Evolutionary conservation across 2,113 vertebrate genomes (phyloP).

Genomic region (Rafetus swinhoei): DNA sequence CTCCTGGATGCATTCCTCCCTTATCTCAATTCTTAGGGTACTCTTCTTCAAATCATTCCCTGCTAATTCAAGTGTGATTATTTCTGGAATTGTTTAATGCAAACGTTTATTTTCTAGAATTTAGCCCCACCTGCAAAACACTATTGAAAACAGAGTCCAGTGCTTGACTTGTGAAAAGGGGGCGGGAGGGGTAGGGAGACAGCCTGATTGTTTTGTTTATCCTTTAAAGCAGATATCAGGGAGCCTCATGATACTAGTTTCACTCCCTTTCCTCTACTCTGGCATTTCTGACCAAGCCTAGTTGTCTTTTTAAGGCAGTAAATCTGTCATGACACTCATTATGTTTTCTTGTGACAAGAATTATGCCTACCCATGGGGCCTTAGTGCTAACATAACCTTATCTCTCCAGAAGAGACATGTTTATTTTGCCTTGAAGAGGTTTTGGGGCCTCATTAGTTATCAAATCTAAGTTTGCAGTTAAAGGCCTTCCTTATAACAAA

Average conservation of each 20-base stretch:
- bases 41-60: slow-evolving; percentile 2
- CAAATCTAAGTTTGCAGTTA: neutral
- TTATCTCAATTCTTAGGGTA: neutral
- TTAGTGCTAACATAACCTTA: neutral
- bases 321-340: neutral
- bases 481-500: neutral
- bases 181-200: neutral
- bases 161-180: neutral
- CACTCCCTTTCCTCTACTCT: neutral
- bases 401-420: neutral
- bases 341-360: neutral
- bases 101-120: neutral
- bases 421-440: neutral
- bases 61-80: neutral
- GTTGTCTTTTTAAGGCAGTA: neutral
- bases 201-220: neutral
- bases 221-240: neutral
- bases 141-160: neutral
- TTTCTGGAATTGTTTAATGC: neutral
- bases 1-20: neutral
- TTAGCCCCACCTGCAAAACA: neutral
- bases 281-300: fast-evolving
- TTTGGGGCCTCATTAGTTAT: neutral
- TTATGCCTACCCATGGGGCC: neutral
- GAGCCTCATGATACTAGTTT: neutral